Percentiles rank a stretch among this genome's conserved stretches.
Evolutionary conservation across 2,888 invertebrate species (phyloP).

Genomic region (Taphrorychus bicolor): DNA sequence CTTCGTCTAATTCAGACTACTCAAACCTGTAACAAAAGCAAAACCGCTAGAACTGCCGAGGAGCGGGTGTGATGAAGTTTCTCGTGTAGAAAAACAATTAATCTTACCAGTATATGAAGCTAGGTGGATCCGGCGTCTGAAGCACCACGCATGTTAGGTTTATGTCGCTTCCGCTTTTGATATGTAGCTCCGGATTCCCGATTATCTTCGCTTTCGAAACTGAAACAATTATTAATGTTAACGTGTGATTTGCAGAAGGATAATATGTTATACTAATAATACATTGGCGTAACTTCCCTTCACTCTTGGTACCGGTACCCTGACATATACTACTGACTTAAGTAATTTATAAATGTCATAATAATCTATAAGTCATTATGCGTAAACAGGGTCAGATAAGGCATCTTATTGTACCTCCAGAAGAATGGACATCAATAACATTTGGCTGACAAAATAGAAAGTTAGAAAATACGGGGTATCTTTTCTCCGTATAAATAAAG

Average conservation of each 20-base stretch:
- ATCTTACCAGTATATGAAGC: conserved; percentile 75
- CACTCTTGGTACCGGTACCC: no score
- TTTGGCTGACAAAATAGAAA: neutral
- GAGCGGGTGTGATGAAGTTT: conserved; percentile 21
- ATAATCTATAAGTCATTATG: neutral
- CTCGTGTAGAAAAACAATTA: conserved; percentile 35
- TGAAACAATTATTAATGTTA: conserved; percentile 59
- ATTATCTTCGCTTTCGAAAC: conserved; percentile 90
- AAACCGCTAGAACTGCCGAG: neutral
- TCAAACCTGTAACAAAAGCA: conserved; percentile 4
- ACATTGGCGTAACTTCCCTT: neutral
- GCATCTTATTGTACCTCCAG: neutral
- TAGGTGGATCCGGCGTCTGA: conserved; percentile 82
- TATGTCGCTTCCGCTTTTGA: conserved; percentile 90
- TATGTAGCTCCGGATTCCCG: conserved; percentile 84
- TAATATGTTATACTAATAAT: conserved; percentile 14
- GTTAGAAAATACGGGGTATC: conserved; percentile 1
- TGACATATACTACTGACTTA: no score
- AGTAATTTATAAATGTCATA: neutral
- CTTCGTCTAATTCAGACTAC: neutral
- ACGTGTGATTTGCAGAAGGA: conserved; percentile 21
- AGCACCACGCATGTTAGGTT: conserved; percentile 88
- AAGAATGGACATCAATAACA: conserved; percentile 1
- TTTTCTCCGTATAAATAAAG: neutral
- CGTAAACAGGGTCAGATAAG: neutral